phyloP scores from a whole-genome alignment of 2,888 invertebrate species.

The Spodoptera littoralis region DNA sequence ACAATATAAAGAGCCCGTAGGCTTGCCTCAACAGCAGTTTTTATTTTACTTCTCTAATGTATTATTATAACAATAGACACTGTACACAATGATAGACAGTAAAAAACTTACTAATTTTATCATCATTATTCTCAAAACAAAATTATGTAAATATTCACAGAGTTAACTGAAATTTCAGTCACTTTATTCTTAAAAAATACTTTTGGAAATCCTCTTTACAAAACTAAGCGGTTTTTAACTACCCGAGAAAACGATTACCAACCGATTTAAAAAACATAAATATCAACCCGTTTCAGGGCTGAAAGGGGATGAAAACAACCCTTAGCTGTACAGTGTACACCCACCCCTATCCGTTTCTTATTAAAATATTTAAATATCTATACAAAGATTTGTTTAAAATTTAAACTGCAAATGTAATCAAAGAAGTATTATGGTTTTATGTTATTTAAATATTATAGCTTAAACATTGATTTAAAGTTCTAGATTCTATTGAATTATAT shows the following conservation, averaged over 20 bases:
- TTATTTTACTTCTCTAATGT: too few species aligned
- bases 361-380: slow-evolving; percentile 27
- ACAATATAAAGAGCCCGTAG: too few species aligned
- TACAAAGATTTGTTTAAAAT: slow-evolving; percentile 14
- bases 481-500: too few species aligned
- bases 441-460: neutral
- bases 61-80: too few species aligned
- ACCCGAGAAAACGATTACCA: slow-evolving; percentile 22
- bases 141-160: too few species aligned
- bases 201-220: slow-evolving; percentile 1
- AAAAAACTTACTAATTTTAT: too few species aligned
- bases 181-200: neutral
- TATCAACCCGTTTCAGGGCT: slow-evolving; percentile 9
- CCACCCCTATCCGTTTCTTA: slow-evolving; percentile 18
- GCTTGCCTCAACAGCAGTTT: too few species aligned
- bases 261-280: slow-evolving; percentile 24
- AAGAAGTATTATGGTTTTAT: slow-evolving; percentile 32
- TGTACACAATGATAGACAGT: too few species aligned
- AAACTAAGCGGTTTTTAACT: slow-evolving; percentile 30
- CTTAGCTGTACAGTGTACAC: neutral
- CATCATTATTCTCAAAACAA: too few species aligned
- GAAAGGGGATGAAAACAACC: slow-evolving; percentile 5
- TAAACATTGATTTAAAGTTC: too few species aligned
- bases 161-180: neutral
- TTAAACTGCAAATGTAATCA: slow-evolving; percentile 15